These are phyloP conservation scores for Ceyx margarethae DNA, from an alignment of 2,113 vertebrate genomes.

Conservation along the genomic window DNA sequence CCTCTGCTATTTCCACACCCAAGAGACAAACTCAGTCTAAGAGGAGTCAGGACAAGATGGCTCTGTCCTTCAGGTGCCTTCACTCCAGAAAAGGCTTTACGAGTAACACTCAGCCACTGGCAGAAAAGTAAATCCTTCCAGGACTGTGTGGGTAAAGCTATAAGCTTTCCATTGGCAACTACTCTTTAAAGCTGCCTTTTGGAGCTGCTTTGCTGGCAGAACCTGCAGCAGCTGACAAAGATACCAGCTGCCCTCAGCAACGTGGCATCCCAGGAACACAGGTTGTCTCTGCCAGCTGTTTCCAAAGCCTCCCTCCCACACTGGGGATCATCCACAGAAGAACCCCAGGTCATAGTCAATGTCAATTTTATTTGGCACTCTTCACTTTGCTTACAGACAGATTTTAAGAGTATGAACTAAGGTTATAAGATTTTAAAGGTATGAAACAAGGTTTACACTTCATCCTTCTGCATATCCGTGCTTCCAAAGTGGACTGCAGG, in stretches of 20 bases:
- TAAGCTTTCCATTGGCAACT: accelerated
- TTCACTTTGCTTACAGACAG: not conserved
- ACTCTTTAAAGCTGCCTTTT: not conserved
- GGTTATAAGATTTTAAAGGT: not conserved
- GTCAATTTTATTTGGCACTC: accelerated
- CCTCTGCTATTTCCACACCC: not conserved
- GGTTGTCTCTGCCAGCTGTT: not conserved
- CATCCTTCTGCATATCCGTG: accelerated
- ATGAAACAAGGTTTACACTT: not conserved
- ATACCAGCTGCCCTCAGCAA: accelerated
- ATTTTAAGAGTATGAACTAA: not conserved
- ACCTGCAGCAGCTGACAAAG: not conserved
- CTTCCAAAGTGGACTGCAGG: not conserved
- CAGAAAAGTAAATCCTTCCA: not conserved
- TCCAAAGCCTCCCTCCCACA: not conserved
- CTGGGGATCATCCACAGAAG: not conserved
- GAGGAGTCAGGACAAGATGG: not conserved
- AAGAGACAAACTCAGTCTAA: not conserved
- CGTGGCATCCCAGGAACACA: accelerated
- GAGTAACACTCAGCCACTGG: not conserved
- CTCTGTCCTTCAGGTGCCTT: not conserved
- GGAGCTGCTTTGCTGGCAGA: not conserved
- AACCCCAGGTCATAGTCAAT: not conserved
- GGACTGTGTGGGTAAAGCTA: accelerated
- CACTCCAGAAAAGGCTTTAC: not conserved